Base-by-base conservation (phyloP, 2,113 vertebrate genomes). In the Plotosus lineatus region DNA sequence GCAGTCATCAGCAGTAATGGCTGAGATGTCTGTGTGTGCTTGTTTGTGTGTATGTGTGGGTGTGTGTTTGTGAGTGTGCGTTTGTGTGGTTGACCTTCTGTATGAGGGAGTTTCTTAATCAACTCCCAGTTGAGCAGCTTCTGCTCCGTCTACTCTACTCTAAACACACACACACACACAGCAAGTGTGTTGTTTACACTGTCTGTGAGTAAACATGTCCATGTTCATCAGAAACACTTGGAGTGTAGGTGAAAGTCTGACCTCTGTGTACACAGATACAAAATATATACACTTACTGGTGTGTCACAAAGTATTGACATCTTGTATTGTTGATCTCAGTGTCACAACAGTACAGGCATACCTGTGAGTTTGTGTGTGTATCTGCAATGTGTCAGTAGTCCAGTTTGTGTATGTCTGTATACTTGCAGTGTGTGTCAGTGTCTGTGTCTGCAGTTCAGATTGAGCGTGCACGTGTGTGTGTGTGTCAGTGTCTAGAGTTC, bases 81-180 rank as follows among this genome's bases (percentile, higher is more conserved):
- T 68, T 38, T 77, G 68, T 69, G 51, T 48, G 31, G 83, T 80
- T 89, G 89, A 91, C 90, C 89, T 71, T 75, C n/a, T 85, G 77
- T 82, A 83, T 74, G 61, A 77, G 11, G 82, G 75, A 88, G 60
- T 48, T 77, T 44, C 86, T 85, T 90, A 91, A 91, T 92, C 89
- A 92, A 89, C 71, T 55, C 58, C 88, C 88, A 81, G 75, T 81
- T 85, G 87, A 73, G 84, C 85, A 78, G 77, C 78, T 74, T 82
- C 66, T 74, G 77, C 79, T 87, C 50, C 76, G 81, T 77, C 66
- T 83, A 68, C 78, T 73, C 60, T 61, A 71, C n/a, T 78, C 81
- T 87, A 85, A 82, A 82, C 46, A 87, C 58, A 79, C 65, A 63
- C 63, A 26, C 77, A 78, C 60, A 66, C 65, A 68, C 23, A 58